phyloP scores from a whole-genome alignment of 2,113 vertebrate genomes.

The Corythornis madagascariensis region DNA sequence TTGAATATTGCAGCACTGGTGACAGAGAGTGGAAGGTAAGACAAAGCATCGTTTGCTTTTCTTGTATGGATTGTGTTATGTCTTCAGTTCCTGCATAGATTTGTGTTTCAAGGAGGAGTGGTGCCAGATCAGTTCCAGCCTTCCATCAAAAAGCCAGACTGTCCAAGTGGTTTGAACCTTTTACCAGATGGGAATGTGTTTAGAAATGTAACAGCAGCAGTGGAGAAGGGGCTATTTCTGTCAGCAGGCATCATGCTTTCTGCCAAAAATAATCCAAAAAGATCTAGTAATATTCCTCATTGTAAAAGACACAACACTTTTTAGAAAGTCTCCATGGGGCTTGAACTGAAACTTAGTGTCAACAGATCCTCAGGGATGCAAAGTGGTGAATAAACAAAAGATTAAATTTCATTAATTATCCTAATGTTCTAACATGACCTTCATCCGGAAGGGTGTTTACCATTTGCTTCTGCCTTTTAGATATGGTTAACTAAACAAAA shows the following conservation, averaged over 20 bases:
- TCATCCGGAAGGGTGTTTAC: neutral
- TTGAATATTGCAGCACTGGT: conserved; percentile 77
- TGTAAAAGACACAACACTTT: neutral
- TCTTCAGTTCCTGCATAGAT: neutral
- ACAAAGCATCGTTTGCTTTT: neutral
- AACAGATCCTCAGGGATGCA: neutral
- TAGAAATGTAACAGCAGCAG: neutral
- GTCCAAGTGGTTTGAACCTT: neutral
- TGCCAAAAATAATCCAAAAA: neutral
- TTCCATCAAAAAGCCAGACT: neutral
- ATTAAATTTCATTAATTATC: neutral
- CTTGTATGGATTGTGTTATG: neutral
- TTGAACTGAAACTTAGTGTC: neutral
- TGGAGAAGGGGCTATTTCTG: neutral
- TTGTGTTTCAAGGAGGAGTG: neutral
- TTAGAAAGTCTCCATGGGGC: neutral
- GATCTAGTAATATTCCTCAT: neutral
- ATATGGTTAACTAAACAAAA: neutral
- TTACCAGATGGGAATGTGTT: neutral
- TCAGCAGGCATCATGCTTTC: neutral
- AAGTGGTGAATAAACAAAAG: neutral
- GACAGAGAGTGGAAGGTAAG: conserved; percentile 82
- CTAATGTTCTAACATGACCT: neutral
- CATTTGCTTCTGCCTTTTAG: neutral
- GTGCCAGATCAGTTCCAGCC: neutral